A percentile compares a stretch with the other conserved stretches of the same genome.
Conservation (phyloP, 2,888 invertebrate genomes). For the Orthonychiurus folsomi region DNA sequence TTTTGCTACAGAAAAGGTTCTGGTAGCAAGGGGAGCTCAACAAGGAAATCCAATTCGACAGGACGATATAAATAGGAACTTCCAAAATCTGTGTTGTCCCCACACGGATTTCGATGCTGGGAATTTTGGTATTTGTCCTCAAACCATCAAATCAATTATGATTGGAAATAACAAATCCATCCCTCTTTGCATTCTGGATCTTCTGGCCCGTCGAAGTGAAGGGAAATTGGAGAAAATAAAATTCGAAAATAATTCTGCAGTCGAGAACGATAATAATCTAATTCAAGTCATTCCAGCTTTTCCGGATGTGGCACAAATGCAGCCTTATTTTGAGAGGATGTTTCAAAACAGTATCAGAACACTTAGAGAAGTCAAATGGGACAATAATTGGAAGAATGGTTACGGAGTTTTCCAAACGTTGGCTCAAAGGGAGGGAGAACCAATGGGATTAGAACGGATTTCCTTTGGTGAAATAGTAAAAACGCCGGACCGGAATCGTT, state of each 20-base stretch:
- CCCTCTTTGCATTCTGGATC: not conserved
- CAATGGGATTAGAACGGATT: not conserved
- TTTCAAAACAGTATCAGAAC: not conserved
- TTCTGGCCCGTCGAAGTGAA: not conserved
- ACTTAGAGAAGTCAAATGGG: not conserved
- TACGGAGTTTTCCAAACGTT: not conserved
- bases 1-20: too few relatives aligned
- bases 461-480: not conserved
- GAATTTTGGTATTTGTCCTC: too few relatives aligned
- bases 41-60: too few relatives aligned
- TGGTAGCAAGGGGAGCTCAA: too few relatives aligned
- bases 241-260: not conserved
- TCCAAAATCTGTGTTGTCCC: not conserved
- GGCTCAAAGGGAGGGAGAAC: not conserved
- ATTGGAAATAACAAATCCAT: not conserved
- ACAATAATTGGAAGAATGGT: too few relatives aligned
- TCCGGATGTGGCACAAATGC: not conserved
- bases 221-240: not conserved
- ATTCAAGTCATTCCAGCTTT: not conserved
- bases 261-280: not conserved
- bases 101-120: not conserved
- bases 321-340: not conserved
- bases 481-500: too few relatives aligned
- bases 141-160: not conserved
- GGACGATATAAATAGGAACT: too few relatives aligned